Base-by-base conservation (phyloP, 92 coral and sea anemone genomes). In the Montipora capitata region DNA sequence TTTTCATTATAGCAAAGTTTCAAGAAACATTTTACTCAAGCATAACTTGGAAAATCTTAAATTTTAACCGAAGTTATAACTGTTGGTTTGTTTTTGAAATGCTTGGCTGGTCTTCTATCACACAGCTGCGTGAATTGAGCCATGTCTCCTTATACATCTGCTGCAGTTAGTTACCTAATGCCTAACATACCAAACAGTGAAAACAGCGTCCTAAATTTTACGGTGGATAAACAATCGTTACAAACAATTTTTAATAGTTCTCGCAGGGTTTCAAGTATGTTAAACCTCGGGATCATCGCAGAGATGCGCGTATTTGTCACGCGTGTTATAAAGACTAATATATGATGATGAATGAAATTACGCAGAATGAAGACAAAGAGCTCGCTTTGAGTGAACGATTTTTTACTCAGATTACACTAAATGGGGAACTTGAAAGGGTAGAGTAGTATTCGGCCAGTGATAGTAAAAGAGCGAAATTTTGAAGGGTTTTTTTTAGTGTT, bases 81-180 rank as follows among this genome's bases (percentile, higher is more conserved):
- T 71, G 76, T 35, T n/a, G 48, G 8, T 16, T 20, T 17, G 51
- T 67, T n/a, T 67, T 80, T 51, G 16, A 40, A 67, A 80, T n/a
- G 75, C 58, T 38, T 38, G 10, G 70, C 38, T 68, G 85, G 57
- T 48, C 52, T 5, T 48, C 13, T 77, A 5, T 35, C 3, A 4
- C 27, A 43, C 85, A 81, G 85, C 85, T 68, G 85, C 54, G 77
- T 68, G 67, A 81, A 81, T 18, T 68, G 41, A 81, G 52, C 77
- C 85, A 40, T 52, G 52, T 35, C 43, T 51, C 59, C 39, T 4
- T 68, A 79, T 41, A 79, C 84, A 79, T 79, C 84, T 79, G 84
- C 84, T 63, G 40, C 68, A 71, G 61, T 44, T 48, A 10, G 84
- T 79, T 68, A 81, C 85, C 70, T 14, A 51, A 68, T 52, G 45